Evolutionary conservation across 2,113 vertebrate species (phyloP).

Genomic region (Perca flavescens): DNA sequence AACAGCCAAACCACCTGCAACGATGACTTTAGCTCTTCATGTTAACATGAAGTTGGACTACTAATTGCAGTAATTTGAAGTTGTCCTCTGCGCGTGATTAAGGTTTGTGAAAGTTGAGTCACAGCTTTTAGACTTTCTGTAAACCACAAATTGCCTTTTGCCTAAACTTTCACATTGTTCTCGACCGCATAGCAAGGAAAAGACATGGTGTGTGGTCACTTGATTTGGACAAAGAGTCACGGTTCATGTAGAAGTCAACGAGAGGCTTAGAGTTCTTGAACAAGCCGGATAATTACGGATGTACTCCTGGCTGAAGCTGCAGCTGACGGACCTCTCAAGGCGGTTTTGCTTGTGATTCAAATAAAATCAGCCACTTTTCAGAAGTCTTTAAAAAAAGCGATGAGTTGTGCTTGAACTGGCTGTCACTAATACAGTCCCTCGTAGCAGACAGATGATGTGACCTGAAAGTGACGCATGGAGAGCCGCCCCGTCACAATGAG

Average conservation of each 20-base stretch:
- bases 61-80: conserved; percentile 38
- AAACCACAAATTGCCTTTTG: conserved; percentile 51
- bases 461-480: conserved; percentile 3
- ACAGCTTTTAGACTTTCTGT: conserved; percentile 11
- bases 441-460: conserved; percentile 8
- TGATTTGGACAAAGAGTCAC: background rate
- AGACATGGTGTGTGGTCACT: background rate
- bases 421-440: conserved; percentile 27
- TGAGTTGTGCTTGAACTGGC: conserved; percentile 17
- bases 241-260: conserved; percentile 7
- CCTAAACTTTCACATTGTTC: conserved; percentile 20
- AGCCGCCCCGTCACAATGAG: conserved; percentile 18
- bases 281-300: background rate
- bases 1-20: background rate
- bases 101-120: conserved; percentile 58
- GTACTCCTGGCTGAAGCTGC: conserved; percentile 2
- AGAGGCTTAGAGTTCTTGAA: background rate
- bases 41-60: conserved; percentile 6
- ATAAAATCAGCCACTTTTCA: conserved; percentile 32
- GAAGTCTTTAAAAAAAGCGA: background rate
- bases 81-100: conserved; percentile 2
- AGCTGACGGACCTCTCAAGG: conserved; percentile 10
- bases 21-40: background rate
- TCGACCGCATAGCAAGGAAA: conserved; percentile 9
- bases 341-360: conserved; percentile 26